These are phyloP conservation scores for Perccottus glenii DNA, from an alignment of 2,113 vertebrate genomes.

Conservation along the genomic window DNA sequence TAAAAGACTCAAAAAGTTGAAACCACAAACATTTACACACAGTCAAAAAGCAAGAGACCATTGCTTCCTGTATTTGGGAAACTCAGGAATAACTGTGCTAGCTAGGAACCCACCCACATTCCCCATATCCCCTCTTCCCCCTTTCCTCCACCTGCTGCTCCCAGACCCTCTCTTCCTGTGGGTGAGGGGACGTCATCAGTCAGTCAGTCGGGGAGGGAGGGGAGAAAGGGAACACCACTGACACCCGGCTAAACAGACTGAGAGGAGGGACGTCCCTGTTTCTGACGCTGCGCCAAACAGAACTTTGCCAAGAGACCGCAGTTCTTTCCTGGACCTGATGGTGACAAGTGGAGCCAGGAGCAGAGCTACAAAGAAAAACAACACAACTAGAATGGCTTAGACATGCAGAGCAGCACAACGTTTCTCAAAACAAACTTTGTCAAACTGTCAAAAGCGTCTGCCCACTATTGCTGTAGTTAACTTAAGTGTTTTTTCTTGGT, in stretches of 20 bases:
- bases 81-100: constrained; percentile 31
- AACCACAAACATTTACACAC: constrained; percentile 7
- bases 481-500: constrained; percentile 5
- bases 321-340: constrained; percentile 36
- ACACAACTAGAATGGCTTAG: neutral
- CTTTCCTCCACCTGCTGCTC: neutral
- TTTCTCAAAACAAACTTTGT: neutral
- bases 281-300: constrained; percentile 13
- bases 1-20: constrained; percentile 11
- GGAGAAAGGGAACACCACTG: constrained; percentile 34
- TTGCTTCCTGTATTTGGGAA: constrained; percentile 58
- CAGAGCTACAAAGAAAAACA: constrained; percentile 14
- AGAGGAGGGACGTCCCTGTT: constrained; percentile 25
- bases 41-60: constrained; percentile 37
- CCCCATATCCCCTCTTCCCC: neutral
- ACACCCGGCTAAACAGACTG: constrained; percentile 31
- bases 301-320: constrained; percentile 26
- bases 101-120: constrained; percentile 33
- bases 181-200: constrained; percentile 51
- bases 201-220: constrained; percentile 3
- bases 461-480: neutral
- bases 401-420: neutral
- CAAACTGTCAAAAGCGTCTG: neutral
- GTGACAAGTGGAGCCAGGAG: constrained; percentile 15
- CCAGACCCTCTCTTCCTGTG: constrained; percentile 63